Base-by-base conservation (phyloP, 2,113 vertebrate genomes). In the Lota lota region DNA sequence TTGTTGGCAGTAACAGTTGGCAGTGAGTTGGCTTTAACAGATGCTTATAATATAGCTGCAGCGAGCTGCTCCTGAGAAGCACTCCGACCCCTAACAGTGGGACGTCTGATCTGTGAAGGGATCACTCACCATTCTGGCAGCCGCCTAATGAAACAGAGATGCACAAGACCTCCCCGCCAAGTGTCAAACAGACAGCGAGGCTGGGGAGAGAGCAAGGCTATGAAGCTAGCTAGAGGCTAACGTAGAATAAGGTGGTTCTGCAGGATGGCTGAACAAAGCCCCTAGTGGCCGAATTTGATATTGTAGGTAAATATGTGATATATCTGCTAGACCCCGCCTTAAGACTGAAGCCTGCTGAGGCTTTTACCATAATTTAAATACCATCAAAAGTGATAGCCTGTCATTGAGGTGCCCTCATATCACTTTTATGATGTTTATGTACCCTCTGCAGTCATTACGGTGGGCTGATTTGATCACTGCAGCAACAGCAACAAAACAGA, bases 401-500 rank as follows among this genome's bases (percentile, higher is more conserved):
- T 79, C 36, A 40, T 40, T 40, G 5, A 40, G 36, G 6, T 40
- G 36, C 6, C 1, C 36, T 54, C 53, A 54, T n/a, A 54, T 54
- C 56, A 73, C 78, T 83, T 82, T 68, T 62, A 8, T 69, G 77
- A 64, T n/a, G 63, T 63, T 82, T 80, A 51, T 81, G 67, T 68
- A 70, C 21, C 24, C 60, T 68, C 68, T 61, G 22, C 63, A 78
- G 16, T 76, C 72, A 67, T 59, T 36, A 68, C 77, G 79, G 83
- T 85, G 72, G 62, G 64, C 54, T 72, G 75, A 68, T 76, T 72
- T 78, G 64, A 82, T 80, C 78, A 69, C 71, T 70, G 69, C 66
- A 70, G 16, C 62, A 67, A 80, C 76, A 61, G 79, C 86, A 81
- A 87, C 80, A 69, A 85, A 86, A 84, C 76, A 86, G 47, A 67